Percentiles rank a stretch among this genome's conserved stretches.
These are phyloP conservation scores for Hippocampus abdominalis DNA, from an alignment of 2,113 vertebrate species.

Conservation along the genomic window DNA sequence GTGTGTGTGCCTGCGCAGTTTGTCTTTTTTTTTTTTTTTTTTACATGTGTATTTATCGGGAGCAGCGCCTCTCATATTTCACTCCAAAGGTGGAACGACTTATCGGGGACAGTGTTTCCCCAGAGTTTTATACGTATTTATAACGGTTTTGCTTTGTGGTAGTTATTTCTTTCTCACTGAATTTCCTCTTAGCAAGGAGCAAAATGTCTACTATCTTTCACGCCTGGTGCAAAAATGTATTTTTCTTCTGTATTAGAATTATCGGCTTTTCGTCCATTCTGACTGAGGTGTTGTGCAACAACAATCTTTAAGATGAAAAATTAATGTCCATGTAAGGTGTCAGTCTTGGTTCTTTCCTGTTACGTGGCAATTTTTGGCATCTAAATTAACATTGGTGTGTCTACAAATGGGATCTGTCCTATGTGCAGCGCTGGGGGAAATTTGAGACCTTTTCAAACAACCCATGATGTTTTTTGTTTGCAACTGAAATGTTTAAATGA, in stretches of 20 bases:
- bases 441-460: no score
- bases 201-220: not conserved
- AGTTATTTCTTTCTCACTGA: not conserved
- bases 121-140: conserved; percentile 85
- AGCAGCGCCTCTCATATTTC: conserved; percentile 98
- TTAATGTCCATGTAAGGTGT: not conserved
- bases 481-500: no score
- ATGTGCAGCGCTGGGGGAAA: no score
- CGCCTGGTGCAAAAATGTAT: not conserved
- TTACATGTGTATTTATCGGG: conserved; percentile 83
- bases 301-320: not conserved
- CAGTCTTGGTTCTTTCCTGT: not conserved
- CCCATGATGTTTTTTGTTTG: no score
- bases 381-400: no score
- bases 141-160: conserved; percentile 24
- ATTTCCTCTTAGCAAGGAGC: not conserved
- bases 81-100: conserved; percentile 89
- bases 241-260: no score
- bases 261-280: no score
- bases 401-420: no score
- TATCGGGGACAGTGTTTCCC: conserved; percentile 99
- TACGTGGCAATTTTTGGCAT: no score
- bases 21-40: conserved; percentile 34
- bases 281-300: no score
- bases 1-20: not conserved